A percentile compares a stretch with the other conserved stretches of the same genome.
phyloP scores from a whole-genome alignment of 1,140 invertebrate species.

The Lepidotrigona ventralis region DNA sequence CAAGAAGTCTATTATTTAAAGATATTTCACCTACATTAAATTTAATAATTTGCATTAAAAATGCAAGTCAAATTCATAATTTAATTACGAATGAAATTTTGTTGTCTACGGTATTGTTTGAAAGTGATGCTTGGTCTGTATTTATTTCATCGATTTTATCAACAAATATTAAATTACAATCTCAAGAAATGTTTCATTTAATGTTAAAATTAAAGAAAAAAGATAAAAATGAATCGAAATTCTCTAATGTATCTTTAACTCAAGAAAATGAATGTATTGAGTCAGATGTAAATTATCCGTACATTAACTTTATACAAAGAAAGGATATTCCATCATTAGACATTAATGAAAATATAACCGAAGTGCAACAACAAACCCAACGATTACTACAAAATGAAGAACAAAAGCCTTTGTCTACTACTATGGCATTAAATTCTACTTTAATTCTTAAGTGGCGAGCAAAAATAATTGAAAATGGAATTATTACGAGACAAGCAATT shows the following conservation, averaged over 20 bases:
- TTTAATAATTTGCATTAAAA: conserved; percentile 83
- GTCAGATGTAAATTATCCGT: conserved; percentile 60
- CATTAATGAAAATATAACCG: conserved; percentile 51
- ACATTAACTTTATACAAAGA: conserved; percentile 72
- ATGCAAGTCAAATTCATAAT: conserved; percentile 84
- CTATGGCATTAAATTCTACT: conserved; percentile 70
- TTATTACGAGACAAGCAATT: conserved; percentile 67
- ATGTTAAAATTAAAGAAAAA: conserved; percentile 78
- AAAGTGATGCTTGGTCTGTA: conserved; percentile 81
- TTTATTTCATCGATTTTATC: conserved; percentile 72
- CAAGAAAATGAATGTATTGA: conserved; percentile 42
- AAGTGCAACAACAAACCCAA: conserved; percentile 52
- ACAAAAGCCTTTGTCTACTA: conserved; percentile 40
- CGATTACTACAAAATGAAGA: conserved; percentile 47
- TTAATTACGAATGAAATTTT: conserved; percentile 82
- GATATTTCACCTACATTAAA: conserved; percentile 81
- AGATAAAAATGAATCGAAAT: conserved; percentile 55
- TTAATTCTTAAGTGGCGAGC: conserved; percentile 75
- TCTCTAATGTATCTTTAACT: conserved; percentile 74
- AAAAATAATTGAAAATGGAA: conserved; percentile 69
- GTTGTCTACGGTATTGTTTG: conserved; percentile 81
- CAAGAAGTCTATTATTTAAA: conserved; percentile 79
- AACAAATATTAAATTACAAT: conserved; percentile 76
- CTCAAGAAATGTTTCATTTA: conserved; percentile 81
- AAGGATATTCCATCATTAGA: conserved; percentile 68